These are phyloP conservation scores for Acrossocheilus wenchowensis DNA, from an alignment of 2,797 vertebrate genomes.

Conservation along the genomic window DNA sequence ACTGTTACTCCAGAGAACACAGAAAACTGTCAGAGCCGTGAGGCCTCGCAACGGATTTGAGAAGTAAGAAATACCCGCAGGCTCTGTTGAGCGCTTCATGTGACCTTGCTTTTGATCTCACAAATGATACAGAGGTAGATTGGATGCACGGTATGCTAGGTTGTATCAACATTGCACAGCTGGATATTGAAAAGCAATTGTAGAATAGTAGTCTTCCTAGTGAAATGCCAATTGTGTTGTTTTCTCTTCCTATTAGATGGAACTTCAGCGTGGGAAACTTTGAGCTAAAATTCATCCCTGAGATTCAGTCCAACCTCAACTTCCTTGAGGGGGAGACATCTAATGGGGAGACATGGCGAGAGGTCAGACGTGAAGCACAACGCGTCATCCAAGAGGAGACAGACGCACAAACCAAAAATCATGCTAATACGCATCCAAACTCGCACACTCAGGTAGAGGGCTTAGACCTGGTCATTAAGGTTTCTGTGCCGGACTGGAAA, in stretches of 20 bases:
- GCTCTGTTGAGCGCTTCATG: slow-evolving; percentile 24
- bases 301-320: slow-evolving; percentile 83
- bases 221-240: not conserved
- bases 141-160: not conserved
- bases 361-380: slow-evolving; percentile 78
- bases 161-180: not conserved
- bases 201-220: not conserved
- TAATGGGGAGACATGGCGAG: slow-evolving; percentile 74
- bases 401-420: slow-evolving; percentile 60
- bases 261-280: slow-evolving; percentile 99
- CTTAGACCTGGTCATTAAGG: slow-evolving; percentile 91
- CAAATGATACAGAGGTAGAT: not conserved
- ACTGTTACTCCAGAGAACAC: slow-evolving; percentile 91
- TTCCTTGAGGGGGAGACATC: slow-evolving; percentile 87
- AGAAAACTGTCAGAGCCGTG: slow-evolving; percentile 96
- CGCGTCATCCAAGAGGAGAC: slow-evolving; percentile 86
- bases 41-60: slow-evolving; percentile 92
- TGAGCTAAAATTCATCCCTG: slow-evolving; percentile 90
- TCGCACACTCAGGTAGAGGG: slow-evolving; percentile 79
- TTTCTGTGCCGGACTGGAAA: slow-evolving; percentile 96
- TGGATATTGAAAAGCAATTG: not conserved
- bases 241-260: slow-evolving; percentile 81
- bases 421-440: slow-evolving; percentile 54
- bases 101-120: slow-evolving; percentile 40
- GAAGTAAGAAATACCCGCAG: slow-evolving; percentile 81